phyloP scores from a whole-genome alignment of 2,888 invertebrate genomes.

The Phortica okadai region DNA sequence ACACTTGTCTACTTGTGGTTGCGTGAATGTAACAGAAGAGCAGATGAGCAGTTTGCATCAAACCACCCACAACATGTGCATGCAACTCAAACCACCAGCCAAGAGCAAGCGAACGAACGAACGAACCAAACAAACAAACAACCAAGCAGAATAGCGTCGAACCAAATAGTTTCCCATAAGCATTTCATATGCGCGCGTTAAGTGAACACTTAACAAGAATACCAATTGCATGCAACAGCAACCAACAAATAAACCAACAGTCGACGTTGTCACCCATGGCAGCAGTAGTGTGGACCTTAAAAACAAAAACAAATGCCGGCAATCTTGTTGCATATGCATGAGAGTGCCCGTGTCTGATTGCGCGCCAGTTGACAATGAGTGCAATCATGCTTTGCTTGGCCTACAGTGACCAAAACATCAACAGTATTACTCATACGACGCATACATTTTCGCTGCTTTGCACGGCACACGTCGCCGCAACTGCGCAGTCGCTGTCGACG shows the following conservation, averaged over 20 bases:
- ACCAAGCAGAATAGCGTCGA: slow-evolving; percentile 7
- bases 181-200: background rate
- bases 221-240: slow-evolving; percentile 39
- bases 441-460: slow-evolving; percentile 21
- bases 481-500: slow-evolving; percentile 1
- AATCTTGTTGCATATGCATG: slow-evolving; percentile 18
- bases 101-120: slow-evolving; percentile 37
- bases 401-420: slow-evolving; percentile 36
- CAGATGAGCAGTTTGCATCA: background rate
- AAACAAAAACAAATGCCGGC: slow-evolving; percentile 38
- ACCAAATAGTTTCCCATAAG: background rate
- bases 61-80: slow-evolving; percentile 5
- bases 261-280: background rate
- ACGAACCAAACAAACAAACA: slow-evolving; percentile 31
- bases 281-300: background rate
- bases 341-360: background rate
- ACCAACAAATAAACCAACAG: slow-evolving; percentile 33
- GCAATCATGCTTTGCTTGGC: slow-evolving; percentile 8
- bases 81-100: background rate
- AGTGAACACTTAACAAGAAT: slow-evolving; percentile 33
- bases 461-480: background rate
- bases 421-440: slow-evolving; percentile 58
- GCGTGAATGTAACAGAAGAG: background rate
- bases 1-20: background rate
- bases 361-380: slow-evolving; percentile 27